A percentile compares a stretch with the other conserved stretches of the same genome.
Conservation (phyloP, 2,113 vertebrate species). For the Struthio camelus region DNA sequence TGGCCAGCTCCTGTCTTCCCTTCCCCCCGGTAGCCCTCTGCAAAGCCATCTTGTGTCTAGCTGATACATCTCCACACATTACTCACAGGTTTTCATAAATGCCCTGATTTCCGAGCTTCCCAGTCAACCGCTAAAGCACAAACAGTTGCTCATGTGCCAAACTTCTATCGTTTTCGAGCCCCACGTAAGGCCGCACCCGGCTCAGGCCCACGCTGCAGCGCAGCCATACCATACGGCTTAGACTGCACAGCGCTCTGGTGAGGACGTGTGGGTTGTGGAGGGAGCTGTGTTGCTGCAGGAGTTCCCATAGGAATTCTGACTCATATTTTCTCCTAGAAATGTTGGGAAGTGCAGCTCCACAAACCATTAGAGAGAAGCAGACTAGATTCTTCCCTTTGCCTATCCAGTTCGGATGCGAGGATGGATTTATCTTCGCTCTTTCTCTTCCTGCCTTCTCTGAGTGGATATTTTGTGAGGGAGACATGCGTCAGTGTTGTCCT, state of each 20-base stretch:
- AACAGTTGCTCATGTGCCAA: not conserved
- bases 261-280: slow-evolving; percentile 59
- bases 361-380: not conserved
- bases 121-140: not conserved
- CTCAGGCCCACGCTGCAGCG: not conserved
- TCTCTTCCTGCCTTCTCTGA: not conserved
- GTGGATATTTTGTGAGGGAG: not conserved
- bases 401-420: not conserved
- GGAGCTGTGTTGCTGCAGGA: slow-evolving; percentile 51
- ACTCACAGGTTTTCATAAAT: not conserved
- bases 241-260: slow-evolving; percentile 52
- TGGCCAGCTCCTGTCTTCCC: not conserved
- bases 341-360: slow-evolving; percentile 20
- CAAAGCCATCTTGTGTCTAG: not conserved
- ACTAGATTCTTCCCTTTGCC: slow-evolving; percentile 16
- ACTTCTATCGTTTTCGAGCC: not conserved
- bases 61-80: not conserved
- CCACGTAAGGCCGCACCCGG: not conserved
- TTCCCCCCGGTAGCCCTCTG: not conserved
- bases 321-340: slow-evolving; percentile 63
- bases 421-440: slow-evolving; percentile 7
- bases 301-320: slow-evolving; percentile 62
- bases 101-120: not conserved
- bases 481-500: not conserved
- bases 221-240: slow-evolving; percentile 39